Conservation (phyloP, 1,140 invertebrate genomes). For the Globodera rostochiensis region DNA sequence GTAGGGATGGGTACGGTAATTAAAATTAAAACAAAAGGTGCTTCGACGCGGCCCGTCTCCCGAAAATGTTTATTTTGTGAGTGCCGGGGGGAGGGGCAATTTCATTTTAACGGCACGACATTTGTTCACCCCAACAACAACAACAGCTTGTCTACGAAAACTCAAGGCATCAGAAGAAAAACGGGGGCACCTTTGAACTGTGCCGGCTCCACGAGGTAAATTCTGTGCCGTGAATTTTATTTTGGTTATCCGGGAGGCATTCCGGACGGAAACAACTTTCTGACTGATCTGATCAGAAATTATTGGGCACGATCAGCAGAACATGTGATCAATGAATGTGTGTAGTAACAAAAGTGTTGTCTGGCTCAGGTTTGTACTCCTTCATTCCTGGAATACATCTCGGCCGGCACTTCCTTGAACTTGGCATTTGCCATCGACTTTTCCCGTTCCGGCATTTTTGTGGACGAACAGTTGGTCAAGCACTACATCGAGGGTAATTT, state of each 20-base stretch:
- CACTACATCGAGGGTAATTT: constrained; percentile 45
- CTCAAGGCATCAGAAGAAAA: constrained; percentile 48
- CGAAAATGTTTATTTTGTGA: constrained; percentile 51
- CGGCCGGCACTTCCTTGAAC: constrained; percentile 50
- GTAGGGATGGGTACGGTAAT: background rate
- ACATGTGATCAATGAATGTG: too few species aligned
- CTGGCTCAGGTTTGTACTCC: constrained; percentile 22
- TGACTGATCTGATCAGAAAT: background rate
- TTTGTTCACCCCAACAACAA: background rate
- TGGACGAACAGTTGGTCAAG: constrained; percentile 38
- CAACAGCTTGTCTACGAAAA: constrained; percentile 50
- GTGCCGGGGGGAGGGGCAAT: constrained; percentile 10
- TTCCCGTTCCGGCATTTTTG: constrained; percentile 42
- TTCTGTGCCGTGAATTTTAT: too few species aligned
- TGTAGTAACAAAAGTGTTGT: background rate
- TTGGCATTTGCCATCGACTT: constrained; percentile 60
- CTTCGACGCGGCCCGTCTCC: constrained; percentile 30
- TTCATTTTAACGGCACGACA: background rate
- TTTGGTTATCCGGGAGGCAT: too few species aligned
- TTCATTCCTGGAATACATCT: constrained; percentile 58
- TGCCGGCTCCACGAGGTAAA: constrained; percentile 25
- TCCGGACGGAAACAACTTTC: background rate
- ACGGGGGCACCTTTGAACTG: constrained; percentile 53
- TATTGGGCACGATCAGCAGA: too few species aligned
- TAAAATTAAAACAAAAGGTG: background rate